Conservation (phyloP, 2,888 invertebrate genomes). For the Diarsia dahlii region DNA sequence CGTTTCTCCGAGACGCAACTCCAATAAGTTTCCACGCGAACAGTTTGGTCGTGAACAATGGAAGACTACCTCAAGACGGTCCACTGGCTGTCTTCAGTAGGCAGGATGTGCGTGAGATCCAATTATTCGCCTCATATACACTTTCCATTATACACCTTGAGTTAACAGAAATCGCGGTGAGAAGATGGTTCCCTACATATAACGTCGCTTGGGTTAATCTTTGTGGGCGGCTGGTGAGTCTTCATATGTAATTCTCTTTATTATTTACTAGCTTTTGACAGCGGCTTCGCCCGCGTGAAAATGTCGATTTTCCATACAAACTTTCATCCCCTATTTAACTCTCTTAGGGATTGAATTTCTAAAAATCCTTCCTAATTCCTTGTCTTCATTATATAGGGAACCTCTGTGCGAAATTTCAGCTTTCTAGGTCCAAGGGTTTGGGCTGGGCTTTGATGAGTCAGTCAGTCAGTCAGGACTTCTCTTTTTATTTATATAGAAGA, state of each 20-base stretch:
- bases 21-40: conserved; percentile 35
- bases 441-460: too few relatives aligned
- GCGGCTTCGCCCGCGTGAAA: too few relatives aligned
- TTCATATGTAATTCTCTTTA: background rate
- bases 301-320: too few relatives aligned
- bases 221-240: background rate
- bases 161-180: conserved; percentile 22
- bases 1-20: background rate
- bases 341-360: too few relatives aligned
- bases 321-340: too few relatives aligned
- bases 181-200: background rate
- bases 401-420: too few relatives aligned
- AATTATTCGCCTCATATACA: conserved; percentile 38
- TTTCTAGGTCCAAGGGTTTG: too few relatives aligned
- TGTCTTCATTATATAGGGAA: too few relatives aligned
- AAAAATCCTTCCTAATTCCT: too few relatives aligned
- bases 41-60: conserved; percentile 28
- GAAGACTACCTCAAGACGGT: conserved; percentile 20
- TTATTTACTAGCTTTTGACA: too few relatives aligned
- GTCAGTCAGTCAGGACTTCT: too few relatives aligned
- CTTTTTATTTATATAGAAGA: too few relatives aligned
- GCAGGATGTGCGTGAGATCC: conserved; percentile 32
- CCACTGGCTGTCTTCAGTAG: conserved; percentile 32
- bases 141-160: conserved; percentile 14
- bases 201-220: conserved; percentile 13